Conservation (phyloP, 92 coral and sea anemone genomes). For the Plumapathes pennacea region DNA sequence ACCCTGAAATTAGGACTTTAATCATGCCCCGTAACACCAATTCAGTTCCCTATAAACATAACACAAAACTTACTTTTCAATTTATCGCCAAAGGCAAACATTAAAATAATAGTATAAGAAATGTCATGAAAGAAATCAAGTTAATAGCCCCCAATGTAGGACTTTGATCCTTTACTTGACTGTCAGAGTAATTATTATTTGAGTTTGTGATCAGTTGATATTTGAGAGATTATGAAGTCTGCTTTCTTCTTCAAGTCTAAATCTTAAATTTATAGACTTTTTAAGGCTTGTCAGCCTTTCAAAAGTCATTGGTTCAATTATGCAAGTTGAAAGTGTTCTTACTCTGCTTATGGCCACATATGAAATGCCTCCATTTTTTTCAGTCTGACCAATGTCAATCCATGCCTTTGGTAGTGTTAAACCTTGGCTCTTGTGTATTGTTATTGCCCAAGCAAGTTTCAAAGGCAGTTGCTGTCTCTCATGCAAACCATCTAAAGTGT, state of each 20-base stretch:
- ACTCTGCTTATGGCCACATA: slow-evolving; percentile 25
- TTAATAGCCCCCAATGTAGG: no score
- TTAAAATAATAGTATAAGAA: no score
- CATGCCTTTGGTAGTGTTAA: slow-evolving; percentile 25
- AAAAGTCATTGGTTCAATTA: slow-evolving; percentile 25
- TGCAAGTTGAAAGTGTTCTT: slow-evolving; percentile 7
- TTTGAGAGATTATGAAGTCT: no score
- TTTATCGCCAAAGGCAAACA: no score
- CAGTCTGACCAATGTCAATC: slow-evolving; percentile 26
- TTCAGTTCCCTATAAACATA: no score
- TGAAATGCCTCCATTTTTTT: slow-evolving; percentile 11
- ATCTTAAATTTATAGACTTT: slow-evolving; percentile 8
- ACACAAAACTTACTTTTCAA: no score
- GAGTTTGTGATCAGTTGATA: no score
- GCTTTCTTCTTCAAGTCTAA: slow-evolving; percentile 21
- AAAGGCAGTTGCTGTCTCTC: slow-evolving; percentile 16
- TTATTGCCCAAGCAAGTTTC: slow-evolving; percentile 28
- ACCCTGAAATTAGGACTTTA: no score
- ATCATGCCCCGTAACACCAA: no score
- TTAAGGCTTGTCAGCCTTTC: slow-evolving; percentile 18
- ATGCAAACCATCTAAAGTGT: slow-evolving; percentile 23
- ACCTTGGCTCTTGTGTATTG: slow-evolving; percentile 18
- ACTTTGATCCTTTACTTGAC: no score
- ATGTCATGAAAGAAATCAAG: no score
- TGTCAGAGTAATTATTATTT: no score